Conservation (phyloP, 1,140 invertebrate species). For the Halictus rubicundus region DNA sequence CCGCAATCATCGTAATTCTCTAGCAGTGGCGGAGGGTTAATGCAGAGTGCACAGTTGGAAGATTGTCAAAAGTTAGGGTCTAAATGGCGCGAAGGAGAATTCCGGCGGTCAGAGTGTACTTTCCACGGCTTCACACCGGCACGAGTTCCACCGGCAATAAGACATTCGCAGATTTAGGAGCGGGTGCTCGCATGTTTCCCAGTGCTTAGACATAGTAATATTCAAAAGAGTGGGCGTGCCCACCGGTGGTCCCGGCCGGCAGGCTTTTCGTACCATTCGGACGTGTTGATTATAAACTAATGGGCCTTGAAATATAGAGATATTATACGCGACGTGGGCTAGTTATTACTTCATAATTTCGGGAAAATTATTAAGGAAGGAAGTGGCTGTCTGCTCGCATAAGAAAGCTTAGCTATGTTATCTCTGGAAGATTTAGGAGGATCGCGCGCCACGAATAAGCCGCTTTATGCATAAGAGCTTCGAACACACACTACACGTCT, state of each 20-base stretch:
- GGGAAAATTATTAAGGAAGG: conserved; percentile 76
- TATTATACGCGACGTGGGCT: conserved; percentile 76
- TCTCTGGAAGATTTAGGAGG: conserved; percentile 71
- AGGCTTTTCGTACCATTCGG: conserved; percentile 68
- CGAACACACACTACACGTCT: conserved; percentile 14
- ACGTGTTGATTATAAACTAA: conserved; percentile 81
- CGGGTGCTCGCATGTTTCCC: conserved; percentile 73
- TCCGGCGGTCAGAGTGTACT: conserved; percentile 7
- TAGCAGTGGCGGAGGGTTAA: too few species aligned
- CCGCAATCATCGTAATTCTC: not conserved
- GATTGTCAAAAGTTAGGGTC: not conserved
- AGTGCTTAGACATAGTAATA: conserved; percentile 79
- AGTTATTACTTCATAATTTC: conserved; percentile 77
- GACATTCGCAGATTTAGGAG: conserved; percentile 51
- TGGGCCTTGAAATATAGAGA: conserved; percentile 80
- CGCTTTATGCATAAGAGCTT: conserved; percentile 51
- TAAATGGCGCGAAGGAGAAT: not conserved
- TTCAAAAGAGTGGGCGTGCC: conserved; percentile 79
- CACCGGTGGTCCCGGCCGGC: conserved; percentile 54
- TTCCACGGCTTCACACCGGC: not conserved
- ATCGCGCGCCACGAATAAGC: conserved; percentile 64
- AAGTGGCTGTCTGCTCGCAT: conserved; percentile 74
- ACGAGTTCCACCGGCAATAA: conserved; percentile 36
- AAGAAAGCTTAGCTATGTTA: conserved; percentile 78
- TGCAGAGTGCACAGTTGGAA: not conserved